These are phyloP conservation scores for Adelosebastes latens DNA, from an alignment of 2,797 vertebrate genomes.

Conservation along the genomic window DNA sequence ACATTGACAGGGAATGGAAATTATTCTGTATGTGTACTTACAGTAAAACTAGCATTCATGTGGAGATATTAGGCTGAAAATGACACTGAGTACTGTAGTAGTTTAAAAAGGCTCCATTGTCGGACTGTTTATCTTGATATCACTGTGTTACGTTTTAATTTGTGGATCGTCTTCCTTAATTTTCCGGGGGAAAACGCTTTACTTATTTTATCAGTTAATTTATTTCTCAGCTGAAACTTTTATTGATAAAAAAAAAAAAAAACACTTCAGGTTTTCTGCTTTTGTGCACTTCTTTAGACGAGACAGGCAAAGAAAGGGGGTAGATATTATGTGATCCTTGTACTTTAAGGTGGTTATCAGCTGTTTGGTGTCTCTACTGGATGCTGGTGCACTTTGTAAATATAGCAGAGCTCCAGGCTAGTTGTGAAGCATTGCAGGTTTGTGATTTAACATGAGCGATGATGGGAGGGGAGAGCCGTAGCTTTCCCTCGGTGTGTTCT, in stretches of 20 bases:
- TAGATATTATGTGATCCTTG: neutral
- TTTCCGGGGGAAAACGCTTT: neutral
- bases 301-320: no score
- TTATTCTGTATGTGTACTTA: neutral
- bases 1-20: neutral
- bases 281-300: neutral
- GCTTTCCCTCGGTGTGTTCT: neutral
- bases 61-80: neutral
- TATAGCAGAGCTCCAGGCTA: neutral
- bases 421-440: neutral
- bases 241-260: neutral
- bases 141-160: slow-evolving; percentile 27
- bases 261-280: neutral
- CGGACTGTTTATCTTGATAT: neutral
- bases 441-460: slow-evolving; percentile 3
- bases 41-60: neutral
- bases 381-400: slow-evolving; percentile 1
- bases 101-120: neutral
- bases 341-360: neutral
- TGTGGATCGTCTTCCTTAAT: slow-evolving; percentile 48
- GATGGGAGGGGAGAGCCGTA: neutral
- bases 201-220: neutral
- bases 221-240: neutral
- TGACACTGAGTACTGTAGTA: neutral
- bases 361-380: neutral